Conservation (phyloP, 2,888 invertebrate species). For the Nematopogon swammerdamellus region DNA sequence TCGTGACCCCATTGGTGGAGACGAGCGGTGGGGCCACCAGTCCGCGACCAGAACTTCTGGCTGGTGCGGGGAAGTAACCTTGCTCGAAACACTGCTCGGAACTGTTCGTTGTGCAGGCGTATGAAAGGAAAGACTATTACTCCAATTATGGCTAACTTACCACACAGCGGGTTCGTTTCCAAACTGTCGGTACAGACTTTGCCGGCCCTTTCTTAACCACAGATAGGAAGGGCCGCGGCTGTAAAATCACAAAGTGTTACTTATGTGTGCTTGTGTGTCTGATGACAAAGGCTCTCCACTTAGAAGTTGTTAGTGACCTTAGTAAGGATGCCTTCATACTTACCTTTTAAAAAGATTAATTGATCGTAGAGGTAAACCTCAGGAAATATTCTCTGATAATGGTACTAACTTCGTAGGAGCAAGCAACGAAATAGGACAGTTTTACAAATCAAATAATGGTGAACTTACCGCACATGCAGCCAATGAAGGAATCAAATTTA, state of each 20-base stretch:
- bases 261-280: slow-evolving; percentile 8
- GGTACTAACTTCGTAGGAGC: slow-evolving; percentile 15
- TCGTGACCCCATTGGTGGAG: no score
- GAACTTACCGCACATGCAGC: slow-evolving; percentile 12
- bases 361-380: slow-evolving; percentile 16
- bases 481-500: slow-evolving; percentile 13
- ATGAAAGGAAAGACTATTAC: neutral
- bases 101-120: neutral
- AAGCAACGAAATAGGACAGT: slow-evolving; percentile 12
- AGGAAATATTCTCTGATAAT: slow-evolving; percentile 1
- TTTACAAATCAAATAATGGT: slow-evolving; percentile 9
- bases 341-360: slow-evolving; percentile 16
- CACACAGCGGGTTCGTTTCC: neutral
- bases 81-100: neutral
- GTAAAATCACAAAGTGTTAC: neutral
- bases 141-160: slow-evolving; percentile 6
- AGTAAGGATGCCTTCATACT: slow-evolving; percentile 15
- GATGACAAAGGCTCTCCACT: slow-evolving; percentile 14
- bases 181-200: neutral
- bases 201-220: neutral
- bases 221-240: neutral
- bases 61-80: neutral
- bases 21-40: no score
- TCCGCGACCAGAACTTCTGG: neutral
- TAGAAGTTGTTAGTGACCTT: slow-evolving; percentile 15